These are phyloP conservation scores for Mormyrops attenuatus DNA, from an alignment of 2,797 vertebrate species.

Conservation along the genomic window DNA sequence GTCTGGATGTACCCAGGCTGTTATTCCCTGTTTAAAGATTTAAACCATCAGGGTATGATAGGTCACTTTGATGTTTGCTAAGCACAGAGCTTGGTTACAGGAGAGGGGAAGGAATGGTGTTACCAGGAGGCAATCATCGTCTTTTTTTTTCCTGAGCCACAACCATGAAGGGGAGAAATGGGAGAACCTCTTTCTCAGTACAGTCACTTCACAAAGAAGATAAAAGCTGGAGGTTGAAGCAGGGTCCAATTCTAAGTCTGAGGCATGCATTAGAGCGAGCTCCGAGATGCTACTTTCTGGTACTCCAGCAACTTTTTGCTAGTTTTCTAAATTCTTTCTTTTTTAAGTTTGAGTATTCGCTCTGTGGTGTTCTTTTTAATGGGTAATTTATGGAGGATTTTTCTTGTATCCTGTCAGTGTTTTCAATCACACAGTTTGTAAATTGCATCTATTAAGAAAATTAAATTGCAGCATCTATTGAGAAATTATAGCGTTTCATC, in stretches of 20 bases:
- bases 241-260: slow-evolving; percentile 82
- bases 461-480: background rate
- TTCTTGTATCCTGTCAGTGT: background rate
- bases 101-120: slow-evolving; percentile 49
- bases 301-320: slow-evolving; percentile 48
- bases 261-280: slow-evolving; percentile 69
- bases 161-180: slow-evolving; percentile 64
- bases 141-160: slow-evolving; percentile 71
- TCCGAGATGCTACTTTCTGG: slow-evolving; percentile 46
- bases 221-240: slow-evolving; percentile 86
- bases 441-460: background rate
- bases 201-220: slow-evolving; percentile 84
- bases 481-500: background rate
- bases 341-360: slow-evolving; percentile 38
- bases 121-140: slow-evolving; percentile 87
- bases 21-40: slow-evolving; percentile 99
- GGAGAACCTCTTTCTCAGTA: slow-evolving; percentile 74
- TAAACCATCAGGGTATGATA: slow-evolving; percentile 98
- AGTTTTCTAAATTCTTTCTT: slow-evolving; percentile 10
- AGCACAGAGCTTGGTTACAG: slow-evolving; percentile 64
- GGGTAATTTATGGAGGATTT: background rate
- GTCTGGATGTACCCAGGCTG: slow-evolving; percentile 96
- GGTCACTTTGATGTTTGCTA: slow-evolving; percentile 98
- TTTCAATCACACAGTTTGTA: background rate
- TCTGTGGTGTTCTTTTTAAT: background rate